Evolutionary conservation across 2,113 vertebrate species (phyloP).

Genomic region (Lota lota): DNA sequence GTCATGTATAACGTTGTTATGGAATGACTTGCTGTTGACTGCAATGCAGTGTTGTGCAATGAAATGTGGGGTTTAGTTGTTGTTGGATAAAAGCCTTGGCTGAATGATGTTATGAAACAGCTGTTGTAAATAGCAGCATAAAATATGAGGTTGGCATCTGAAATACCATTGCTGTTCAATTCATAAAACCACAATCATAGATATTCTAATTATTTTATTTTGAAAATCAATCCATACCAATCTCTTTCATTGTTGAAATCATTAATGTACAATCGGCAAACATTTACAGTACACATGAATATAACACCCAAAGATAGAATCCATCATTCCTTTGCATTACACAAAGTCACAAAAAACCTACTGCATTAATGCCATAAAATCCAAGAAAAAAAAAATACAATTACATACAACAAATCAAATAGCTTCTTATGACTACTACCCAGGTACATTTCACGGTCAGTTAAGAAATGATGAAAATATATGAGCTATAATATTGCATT

Average conservation of each 20-base stretch:
- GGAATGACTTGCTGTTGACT: no score
- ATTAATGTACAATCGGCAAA: conserved; percentile 72
- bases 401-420: conserved; percentile 28
- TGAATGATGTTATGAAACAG: no score
- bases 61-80: no score
- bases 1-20: no score
- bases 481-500: conserved; percentile 5
- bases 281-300: conserved; percentile 66
- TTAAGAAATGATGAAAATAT: conserved; percentile 22
- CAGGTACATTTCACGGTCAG: conserved; percentile 22
- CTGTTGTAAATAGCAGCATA: no score
- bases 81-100: no score
- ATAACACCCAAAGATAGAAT: conserved; percentile 44
- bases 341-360: conserved; percentile 42
- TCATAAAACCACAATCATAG: neutral
- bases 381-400: conserved; percentile 18
- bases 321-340: conserved; percentile 32
- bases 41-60: no score
- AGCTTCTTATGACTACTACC: conserved; percentile 53
- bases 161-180: neutral
- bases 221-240: conserved; percentile 66
- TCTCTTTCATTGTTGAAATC: conserved; percentile 62
- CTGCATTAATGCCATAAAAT: conserved; percentile 39
- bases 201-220: conserved; percentile 67
- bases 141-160: no score